phyloP scores from a whole-genome alignment of 2,888 invertebrate genomes.

The Oscheius sp. region DNA sequence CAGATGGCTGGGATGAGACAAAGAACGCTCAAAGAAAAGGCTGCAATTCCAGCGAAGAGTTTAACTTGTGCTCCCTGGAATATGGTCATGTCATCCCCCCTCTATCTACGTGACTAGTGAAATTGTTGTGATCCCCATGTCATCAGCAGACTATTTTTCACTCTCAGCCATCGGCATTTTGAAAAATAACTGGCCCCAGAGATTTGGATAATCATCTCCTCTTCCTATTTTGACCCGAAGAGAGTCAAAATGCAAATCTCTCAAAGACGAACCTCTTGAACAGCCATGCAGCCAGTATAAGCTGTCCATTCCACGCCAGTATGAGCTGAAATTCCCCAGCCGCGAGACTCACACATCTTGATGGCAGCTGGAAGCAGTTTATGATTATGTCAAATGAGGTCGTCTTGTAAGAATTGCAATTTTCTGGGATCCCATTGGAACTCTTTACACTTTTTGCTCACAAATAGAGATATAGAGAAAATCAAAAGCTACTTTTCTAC shows the following conservation, averaged over 20 bases:
- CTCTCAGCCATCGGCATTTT: neutral
- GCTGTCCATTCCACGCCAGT: slow-evolving; percentile 29
- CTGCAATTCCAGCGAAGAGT: slow-evolving; percentile 53
- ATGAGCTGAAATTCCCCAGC: slow-evolving; percentile 28
- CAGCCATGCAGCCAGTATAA: slow-evolving; percentile 31
- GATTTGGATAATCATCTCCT: neutral
- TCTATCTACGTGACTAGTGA: neutral
- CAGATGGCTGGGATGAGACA: slow-evolving; percentile 62
- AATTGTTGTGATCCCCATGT: neutral
- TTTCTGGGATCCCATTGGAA: no score
- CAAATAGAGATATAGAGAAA: no score
- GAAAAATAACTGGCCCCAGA: neutral
- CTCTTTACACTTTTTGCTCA: no score
- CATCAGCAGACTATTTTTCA: neutral
- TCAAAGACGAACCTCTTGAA: slow-evolving; percentile 25
- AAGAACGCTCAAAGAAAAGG: slow-evolving; percentile 58
- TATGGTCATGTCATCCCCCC: neutral
- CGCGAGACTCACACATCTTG: slow-evolving; percentile 18
- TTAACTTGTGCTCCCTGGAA: slow-evolving; percentile 47
- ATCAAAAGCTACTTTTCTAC: no score
- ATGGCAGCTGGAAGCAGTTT: slow-evolving; percentile 29
- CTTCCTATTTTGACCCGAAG: neutral
- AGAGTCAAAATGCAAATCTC: neutral
- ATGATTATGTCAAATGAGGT: no score
- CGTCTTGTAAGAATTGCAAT: no score